A percentile compares a stretch with the other conserved stretches of the same genome.
Evolutionary conservation across 2,113 vertebrate species (phyloP).

Genomic region (Macrotis lagotis): DNA sequence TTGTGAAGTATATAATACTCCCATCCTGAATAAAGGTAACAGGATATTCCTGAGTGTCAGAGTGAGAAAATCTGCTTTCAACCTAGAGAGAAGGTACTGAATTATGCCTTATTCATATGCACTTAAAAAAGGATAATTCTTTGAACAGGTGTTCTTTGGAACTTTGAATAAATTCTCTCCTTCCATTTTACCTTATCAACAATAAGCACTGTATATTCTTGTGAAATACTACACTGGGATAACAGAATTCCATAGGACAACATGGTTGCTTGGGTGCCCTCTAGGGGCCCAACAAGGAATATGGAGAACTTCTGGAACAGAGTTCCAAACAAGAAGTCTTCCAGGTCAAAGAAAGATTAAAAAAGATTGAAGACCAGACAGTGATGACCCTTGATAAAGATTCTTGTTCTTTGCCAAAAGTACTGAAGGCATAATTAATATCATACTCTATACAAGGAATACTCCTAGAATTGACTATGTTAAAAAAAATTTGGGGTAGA

Average conservation of each 20-base stretch:
- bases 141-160: neutral
- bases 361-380: neutral
- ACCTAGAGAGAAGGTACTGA: neutral
- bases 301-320: neutral
- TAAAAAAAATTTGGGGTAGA: slow-evolving; percentile 12
- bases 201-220: neutral
- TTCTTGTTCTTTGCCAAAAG: neutral
- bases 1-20: slow-evolving; percentile 21
- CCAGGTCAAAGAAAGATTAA: neutral
- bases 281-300: slow-evolving; percentile 55
- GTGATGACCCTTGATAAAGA: neutral
- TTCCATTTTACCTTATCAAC: neutral
- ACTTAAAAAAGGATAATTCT: slow-evolving; percentile 1
- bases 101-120: slow-evolving; percentile 18
- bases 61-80: slow-evolving; percentile 31
- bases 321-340: neutral
- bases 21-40: slow-evolving; percentile 16
- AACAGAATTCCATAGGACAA: slow-evolving; percentile 44
- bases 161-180: slow-evolving; percentile 8
- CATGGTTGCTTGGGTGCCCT: slow-evolving; percentile 50
- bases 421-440: neutral
- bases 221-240: neutral
- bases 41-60: slow-evolving; percentile 10
- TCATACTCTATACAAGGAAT: neutral
- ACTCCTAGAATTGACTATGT: neutral